phyloP scores from a whole-genome alignment of 2,888 invertebrate species.

The Nomada lathburiana region DNA sequence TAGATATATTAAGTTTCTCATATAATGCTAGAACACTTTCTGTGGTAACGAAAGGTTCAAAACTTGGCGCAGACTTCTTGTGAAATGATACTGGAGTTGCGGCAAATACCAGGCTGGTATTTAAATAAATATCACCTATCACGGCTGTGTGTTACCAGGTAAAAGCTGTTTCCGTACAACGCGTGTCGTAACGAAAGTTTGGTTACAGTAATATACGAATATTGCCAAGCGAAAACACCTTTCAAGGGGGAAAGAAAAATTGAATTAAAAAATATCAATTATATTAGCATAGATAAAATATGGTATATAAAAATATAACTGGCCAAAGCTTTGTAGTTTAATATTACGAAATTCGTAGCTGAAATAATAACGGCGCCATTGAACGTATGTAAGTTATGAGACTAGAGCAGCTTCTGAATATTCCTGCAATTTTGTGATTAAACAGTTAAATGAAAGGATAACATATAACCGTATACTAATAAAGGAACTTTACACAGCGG shows the following conservation, averaged over 20 bases:
- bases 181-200: background rate
- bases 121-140: slow-evolving; percentile 30
- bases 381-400: no score
- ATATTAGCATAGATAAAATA: no score
- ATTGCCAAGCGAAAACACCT: background rate
- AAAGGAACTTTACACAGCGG: background rate
- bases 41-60: background rate
- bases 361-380: no score
- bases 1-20: no score
- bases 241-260: no score
- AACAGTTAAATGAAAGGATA: background rate
- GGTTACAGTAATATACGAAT: background rate
- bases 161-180: slow-evolving; percentile 15
- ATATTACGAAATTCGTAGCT: no score
- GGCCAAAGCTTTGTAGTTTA: no score
- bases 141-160: slow-evolving; percentile 1
- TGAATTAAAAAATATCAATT: no score
- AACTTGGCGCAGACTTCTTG: background rate
- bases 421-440: background rate
- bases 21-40: no score
- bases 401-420: no score
- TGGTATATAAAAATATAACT: no score
- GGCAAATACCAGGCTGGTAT: slow-evolving; percentile 32
- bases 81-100: background rate
- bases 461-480: background rate